Evolutionary conservation across 2,113 vertebrate genomes (phyloP).

Genomic region (Phyllostomus discolor): DNA sequence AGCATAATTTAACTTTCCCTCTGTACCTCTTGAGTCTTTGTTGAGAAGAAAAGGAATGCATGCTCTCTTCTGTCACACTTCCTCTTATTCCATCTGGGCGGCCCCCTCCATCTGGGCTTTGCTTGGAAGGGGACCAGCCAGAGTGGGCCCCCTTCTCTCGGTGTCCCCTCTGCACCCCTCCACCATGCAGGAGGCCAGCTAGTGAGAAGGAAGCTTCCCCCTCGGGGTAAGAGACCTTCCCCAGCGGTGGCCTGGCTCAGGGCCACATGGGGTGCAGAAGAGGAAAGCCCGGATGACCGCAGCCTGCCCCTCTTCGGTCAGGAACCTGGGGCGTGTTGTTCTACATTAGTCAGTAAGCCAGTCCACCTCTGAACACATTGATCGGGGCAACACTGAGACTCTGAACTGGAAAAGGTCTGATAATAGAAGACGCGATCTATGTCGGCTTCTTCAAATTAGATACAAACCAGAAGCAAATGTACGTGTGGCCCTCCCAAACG

Average conservation of each 20-base stretch:
- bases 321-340: neutral
- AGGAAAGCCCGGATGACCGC: neutral
- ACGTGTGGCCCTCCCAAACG: neutral
- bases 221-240: neutral
- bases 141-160: neutral
- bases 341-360: neutral
- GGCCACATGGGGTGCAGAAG: neutral
- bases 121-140: neutral
- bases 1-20: neutral
- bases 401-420: neutral
- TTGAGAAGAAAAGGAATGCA: neutral
- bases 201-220: neutral
- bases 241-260: neutral
- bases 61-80: neutral
- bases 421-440: neutral
- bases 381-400: neutral
- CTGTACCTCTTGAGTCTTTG: neutral
- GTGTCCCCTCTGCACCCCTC: neutral
- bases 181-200: neutral
- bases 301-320: neutral
- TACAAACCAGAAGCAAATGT: slow-evolving; percentile 38
- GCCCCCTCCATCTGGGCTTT: neutral
- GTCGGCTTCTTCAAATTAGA: neutral
- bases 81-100: neutral
- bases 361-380: neutral